Base-by-base conservation (phyloP, 2,888 invertebrate species). In the Muschampia plurimacula region DNA sequence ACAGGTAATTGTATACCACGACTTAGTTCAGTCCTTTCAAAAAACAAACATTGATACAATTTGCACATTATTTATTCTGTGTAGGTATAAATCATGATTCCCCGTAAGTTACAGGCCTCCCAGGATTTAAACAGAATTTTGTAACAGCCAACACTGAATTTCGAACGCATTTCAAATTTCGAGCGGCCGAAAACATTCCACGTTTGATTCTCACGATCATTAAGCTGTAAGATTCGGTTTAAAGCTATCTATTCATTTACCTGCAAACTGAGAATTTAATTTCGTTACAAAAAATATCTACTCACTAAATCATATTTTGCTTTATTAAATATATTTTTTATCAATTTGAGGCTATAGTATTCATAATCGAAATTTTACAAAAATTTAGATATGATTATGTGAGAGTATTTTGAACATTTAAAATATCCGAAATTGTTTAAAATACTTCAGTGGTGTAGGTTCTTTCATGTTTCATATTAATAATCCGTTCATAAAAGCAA, bases 191-290 rank as follows among this genome's bases (percentile, higher is more conserved):
- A 73, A 73, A 74, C 78, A 81, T 82, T 82, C 82, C 81, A 73
- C 73, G 70, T 57, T 74, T 70, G 74, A 70, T 80, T 82, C 82
- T 74, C 82, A 82, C 82, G 82, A 80, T 80, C 78, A 80, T 81
- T 81, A 81, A 75, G 75, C 75, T 72, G 32, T 60, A 8, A 65
- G 77, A 76, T 79, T 78, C 77, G 74, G 74, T 55, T 59, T 67
- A 72, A 72, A 41, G 72, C 62, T 67, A 15, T 39, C 67, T 36
- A 63, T 72, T 67, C 72, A 67, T 67, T 67, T 60, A 60, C 59
- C 59, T 32, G 55, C 22, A 1, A 32, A 49, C 4, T 12, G 49
- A 49, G 13, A 1, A 13, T n/a, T 49, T 13, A 49, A 13, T 49
- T 0, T 49, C 12, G 49, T 49, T n/a, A 49, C n/a, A 41, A 6